Evolutionary conservation across 2,888 invertebrate species (phyloP).

Genomic region (Drosophila maculinotata): DNA sequence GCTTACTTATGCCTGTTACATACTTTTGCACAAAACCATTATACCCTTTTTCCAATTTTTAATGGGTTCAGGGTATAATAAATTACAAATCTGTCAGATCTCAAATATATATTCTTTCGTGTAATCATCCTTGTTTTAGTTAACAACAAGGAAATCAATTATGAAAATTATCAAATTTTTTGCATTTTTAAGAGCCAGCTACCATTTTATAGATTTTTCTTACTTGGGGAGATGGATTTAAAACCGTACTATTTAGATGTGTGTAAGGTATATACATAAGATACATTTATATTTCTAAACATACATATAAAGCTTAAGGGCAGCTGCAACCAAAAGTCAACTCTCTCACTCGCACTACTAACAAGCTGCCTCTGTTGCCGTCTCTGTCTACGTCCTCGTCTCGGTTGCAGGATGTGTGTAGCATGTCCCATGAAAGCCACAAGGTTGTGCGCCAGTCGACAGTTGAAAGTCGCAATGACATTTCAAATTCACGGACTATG

Average conservation of each 20-base stretch:
- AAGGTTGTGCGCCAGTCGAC: conserved; percentile 69
- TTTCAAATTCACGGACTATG: conserved; percentile 78
- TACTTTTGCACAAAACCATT: no score
- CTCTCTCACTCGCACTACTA: conserved; percentile 27
- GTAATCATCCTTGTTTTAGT: no score
- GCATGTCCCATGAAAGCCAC: conserved; percentile 68
- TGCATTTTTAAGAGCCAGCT: no score
- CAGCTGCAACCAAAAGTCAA: conserved; percentile 10
- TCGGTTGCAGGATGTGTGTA: conserved; percentile 7
- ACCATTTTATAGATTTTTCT: no score
- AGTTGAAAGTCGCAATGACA: conserved; percentile 72
- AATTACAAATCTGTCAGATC: no score
- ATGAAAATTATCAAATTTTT: no score
- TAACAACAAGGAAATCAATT: no score
- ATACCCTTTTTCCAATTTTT: no score
- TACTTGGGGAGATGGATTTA: neutral
- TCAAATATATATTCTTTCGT: no score
- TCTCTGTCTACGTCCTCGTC: neutral
- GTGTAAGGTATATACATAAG: neutral
- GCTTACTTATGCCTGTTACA: no score
- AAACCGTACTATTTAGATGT: neutral
- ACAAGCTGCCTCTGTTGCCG: no score
- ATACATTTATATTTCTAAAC: conserved; percentile 1
- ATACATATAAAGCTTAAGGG: conserved; percentile 11
- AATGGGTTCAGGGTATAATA: no score